These are phyloP conservation scores for Chymomyza caudatula DNA, from an alignment of 2,888 invertebrate species.

Conservation along the genomic window DNA sequence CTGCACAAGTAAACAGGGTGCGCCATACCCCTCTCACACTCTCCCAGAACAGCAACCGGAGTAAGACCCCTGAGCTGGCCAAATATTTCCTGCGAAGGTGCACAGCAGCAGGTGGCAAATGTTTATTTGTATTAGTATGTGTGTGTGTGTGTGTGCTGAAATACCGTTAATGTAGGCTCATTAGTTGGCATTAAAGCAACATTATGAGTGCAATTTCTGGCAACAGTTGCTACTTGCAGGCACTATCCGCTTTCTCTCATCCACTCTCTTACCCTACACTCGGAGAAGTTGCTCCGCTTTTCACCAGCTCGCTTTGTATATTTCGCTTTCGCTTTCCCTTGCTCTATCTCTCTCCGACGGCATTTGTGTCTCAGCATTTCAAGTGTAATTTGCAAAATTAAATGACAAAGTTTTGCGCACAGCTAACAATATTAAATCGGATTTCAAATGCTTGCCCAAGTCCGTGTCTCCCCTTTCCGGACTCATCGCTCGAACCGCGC, in stretches of 20 bases:
- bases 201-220: slow-evolving; percentile 48
- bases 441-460: slow-evolving; percentile 54
- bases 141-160: slow-evolving; percentile 21
- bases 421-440: slow-evolving; percentile 72
- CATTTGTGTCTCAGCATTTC: slow-evolving; percentile 9
- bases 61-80: background rate
- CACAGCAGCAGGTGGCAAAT: slow-evolving; percentile 51
- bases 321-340: slow-evolving; percentile 25
- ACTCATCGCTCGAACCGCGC: no score
- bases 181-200: slow-evolving; percentile 68
- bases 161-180: slow-evolving; percentile 67
- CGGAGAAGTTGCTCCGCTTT: no score
- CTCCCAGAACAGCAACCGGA: background rate
- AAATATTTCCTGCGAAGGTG: background rate
- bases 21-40: slow-evolving; percentile 4
- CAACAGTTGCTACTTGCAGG: slow-evolving; percentile 4
- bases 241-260: background rate
- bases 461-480: background rate
- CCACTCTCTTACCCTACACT: no score
- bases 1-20: slow-evolving; percentile 33
- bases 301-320: no score
- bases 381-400: slow-evolving; percentile 58
- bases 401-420: slow-evolving; percentile 71
- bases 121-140: background rate
- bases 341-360: background rate